Base-by-base conservation (phyloP, 2,113 vertebrate species). In the Suncus etruscus region DNA sequence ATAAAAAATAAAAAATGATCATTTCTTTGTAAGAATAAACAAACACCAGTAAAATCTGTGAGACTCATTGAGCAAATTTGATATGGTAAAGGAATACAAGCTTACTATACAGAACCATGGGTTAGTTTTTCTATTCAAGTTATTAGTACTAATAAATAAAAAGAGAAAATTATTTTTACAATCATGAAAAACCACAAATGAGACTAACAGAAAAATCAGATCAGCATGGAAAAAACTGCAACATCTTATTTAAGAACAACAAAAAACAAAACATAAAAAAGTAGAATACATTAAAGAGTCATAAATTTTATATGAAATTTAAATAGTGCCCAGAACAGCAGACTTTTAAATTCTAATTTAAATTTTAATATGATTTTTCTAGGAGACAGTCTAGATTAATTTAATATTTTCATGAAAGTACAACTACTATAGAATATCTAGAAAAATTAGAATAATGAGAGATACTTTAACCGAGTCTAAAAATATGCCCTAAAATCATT, bases 81-180 rank as follows among this genome's bases (percentile, higher is more conserved):
- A 58, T 74, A 63, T 1, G 1, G 10, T 78, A 51, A 84, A 77
- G 79, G 11, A 84, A 90, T 86, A 88, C 45, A 83, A 77, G 45
- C 24, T 83, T 95, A 78, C 82, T 11, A 69, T 50, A 79, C 15
- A 70, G n/a, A 39, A 39, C 5, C 3, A 39, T 3, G 39, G 39
- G 39, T 39, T 3, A 72, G 18, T 73, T 77, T 95, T 27, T 91
- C 88, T 90, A 58, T 65, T 90, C 58, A 76, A 90, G 45, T 6
- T 90, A 91, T 75, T 83, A 88, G 63, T 27, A 88, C 47, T 3
- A 69, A 86, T 39, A 95, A 91, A 91, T 87, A 20, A 96, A 91
- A 66, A 61, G 25, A 39, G 31, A 70, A 95, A 95, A 87, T 50
- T 54, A 82, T 77, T 72, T 85, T 90, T 63, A 68, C 25, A 76